A percentile compares a stretch with the other conserved stretches of the same genome.
Conservation (phyloP, 2,113 vertebrate genomes). For the Rhagologus leucostigma region DNA sequence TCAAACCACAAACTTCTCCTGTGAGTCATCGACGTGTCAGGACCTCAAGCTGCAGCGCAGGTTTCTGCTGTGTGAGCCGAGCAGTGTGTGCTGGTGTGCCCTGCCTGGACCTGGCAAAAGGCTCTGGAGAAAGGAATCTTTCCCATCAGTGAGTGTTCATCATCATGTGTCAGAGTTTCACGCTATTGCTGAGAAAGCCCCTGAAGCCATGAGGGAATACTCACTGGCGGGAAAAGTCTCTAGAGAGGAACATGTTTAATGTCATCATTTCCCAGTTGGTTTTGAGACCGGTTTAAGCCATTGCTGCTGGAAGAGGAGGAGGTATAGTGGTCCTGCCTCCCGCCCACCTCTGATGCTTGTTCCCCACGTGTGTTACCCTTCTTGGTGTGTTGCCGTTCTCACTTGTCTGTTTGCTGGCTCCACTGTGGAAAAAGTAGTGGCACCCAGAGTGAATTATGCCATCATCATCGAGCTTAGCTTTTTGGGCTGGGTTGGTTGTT, state of each 20-base stretch:
- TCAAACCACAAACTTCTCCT: not conserved
- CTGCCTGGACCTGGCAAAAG: not conserved
- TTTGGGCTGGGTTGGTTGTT: not conserved
- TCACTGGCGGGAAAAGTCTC: not conserved
- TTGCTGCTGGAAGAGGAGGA: not conserved
- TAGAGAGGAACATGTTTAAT: not conserved
- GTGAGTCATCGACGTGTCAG: accelerated
- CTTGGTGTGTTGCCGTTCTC: not conserved
- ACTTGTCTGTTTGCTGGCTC: not conserved
- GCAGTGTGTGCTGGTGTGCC: accelerated
- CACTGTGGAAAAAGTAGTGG: not conserved
- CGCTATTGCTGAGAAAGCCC: not conserved
- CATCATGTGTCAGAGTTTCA: not conserved
- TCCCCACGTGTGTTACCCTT: accelerated
- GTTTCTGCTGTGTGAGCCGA: not conserved
- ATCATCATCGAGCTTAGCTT: not conserved
- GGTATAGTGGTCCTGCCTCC: not conserved
- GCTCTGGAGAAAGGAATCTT: not conserved
- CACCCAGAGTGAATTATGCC: not conserved
- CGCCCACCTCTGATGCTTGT: not conserved
- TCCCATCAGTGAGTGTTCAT: not conserved
- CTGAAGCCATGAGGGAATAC: not conserved
- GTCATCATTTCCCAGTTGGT: not conserved
- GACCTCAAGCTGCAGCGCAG: accelerated
- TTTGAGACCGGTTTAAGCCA: not conserved